Evolutionary conservation across 2,113 vertebrate genomes (phyloP), one percentile per base, ranked within the genome.

Genomic region (Brachionichthys hirsutus): DNA sequence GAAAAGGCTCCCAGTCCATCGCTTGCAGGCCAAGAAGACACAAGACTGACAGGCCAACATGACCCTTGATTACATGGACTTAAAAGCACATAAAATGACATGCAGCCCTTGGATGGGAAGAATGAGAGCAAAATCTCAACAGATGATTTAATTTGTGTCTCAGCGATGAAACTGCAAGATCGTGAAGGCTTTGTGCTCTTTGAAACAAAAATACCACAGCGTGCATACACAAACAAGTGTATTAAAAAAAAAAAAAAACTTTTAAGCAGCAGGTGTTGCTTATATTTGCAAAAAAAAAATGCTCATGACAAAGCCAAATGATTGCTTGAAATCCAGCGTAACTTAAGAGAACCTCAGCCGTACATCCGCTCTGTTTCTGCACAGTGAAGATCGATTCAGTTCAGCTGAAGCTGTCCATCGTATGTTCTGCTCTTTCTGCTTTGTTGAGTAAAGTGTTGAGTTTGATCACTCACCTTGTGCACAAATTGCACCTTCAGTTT

Each of bases 1-100:
- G 66, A 87, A 61, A 78, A 75, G 66, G 61, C 70, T 84, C 82
- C 75, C 83, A 51, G 59, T 83, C 82, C 70, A 85, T 66, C 77
- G 82, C 41, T 62, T 62, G 67, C 80, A 80, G 66, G 64, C 61
- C 54, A 84, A 71, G 48, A 68, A 59, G 66, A 67, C 73, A 81
- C 57, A 74, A 58, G 58, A 59, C 49, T 43, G 30, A 4, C 48
- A 48, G 54, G 62, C 60, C 63, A 65, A 61, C 51, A 68, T 52
- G 58, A 41, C 76, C 54, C 36, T 35, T 12, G 63, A 63, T 57
- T 67, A 75, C 84, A 83, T 81, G 78, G 36, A 51, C 48, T 64
- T 53, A 22, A 45, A 48, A 11, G 41, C 30, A 22, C 6, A 9
- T 43, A 41, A 35, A 35, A 35, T n/a, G 9, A 52, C 82, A 78